These are phyloP conservation scores for Mormyrops boulengeri DNA, from an alignment of 2,797 vertebrate species.

Conservation along the genomic window DNA sequence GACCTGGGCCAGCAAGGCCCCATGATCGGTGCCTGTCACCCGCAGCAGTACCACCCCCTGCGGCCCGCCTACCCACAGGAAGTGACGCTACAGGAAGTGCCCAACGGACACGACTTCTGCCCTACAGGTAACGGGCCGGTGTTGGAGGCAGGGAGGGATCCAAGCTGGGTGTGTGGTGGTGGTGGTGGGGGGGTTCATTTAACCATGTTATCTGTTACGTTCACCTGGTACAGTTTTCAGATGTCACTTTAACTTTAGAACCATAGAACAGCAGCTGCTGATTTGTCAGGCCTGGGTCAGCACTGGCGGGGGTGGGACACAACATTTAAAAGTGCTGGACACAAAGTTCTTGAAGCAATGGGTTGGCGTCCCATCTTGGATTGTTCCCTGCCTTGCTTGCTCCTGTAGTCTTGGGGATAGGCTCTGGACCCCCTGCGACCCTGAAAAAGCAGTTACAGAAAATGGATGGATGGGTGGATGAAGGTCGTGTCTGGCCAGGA, in stretches of 20 bases:
- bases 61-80: conserved; percentile 70
- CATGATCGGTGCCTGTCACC: conserved; percentile 65
- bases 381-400: neutral
- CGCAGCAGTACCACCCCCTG: conserved; percentile 64
- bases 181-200: neutral
- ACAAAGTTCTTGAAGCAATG: neutral
- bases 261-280: neutral
- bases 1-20: conserved; percentile 63
- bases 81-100: conserved; percentile 83
- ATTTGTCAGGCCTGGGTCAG: neutral
- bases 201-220: neutral
- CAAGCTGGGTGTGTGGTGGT: neutral
- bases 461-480: neutral
- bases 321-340: too few species aligned
- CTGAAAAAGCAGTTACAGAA: neutral
- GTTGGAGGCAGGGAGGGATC: neutral
- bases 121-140: conserved; percentile 61
- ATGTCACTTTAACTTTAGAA: neutral
- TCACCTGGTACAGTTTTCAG: neutral
- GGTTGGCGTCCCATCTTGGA: neutral
- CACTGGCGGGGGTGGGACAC: neutral
- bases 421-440: neutral
- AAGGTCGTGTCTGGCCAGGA: neutral
- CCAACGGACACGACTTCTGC: conserved; percentile 74
- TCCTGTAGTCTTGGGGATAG: neutral